Evolutionary conservation across 2,113 vertebrate species (phyloP).

Genomic region (Telmatochromis brichardi): DNA sequence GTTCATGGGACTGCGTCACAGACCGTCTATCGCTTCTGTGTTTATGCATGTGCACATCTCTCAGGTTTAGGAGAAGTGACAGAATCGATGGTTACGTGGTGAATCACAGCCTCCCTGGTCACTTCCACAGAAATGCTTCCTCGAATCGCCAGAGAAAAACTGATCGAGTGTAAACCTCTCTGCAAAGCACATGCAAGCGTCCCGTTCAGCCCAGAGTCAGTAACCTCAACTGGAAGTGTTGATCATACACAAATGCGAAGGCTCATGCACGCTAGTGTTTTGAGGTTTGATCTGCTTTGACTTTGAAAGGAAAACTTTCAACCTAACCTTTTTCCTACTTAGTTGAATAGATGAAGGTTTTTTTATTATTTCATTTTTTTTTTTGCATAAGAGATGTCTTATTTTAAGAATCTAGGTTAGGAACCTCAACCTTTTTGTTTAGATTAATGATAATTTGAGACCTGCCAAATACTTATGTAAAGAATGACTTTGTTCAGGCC

Average conservation of each 20-base stretch:
- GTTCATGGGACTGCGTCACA: background rate
- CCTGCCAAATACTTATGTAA: background rate
- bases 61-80: background rate
- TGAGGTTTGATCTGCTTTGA: background rate
- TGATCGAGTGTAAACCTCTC: background rate
- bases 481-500: background rate
- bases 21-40: background rate
- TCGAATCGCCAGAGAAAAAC: background rate
- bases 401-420: background rate
- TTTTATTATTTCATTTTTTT: background rate
- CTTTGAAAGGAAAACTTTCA: background rate
- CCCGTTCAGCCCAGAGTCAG: background rate
- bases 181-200: background rate
- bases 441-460: background rate
- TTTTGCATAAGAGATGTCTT: background rate
- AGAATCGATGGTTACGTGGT: background rate
- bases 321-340: background rate
- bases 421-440: background rate
- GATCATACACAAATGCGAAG: background rate
- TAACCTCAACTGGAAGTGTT: background rate
- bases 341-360: background rate
- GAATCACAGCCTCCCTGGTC: background rate
- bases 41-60: background rate
- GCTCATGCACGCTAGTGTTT: background rate
- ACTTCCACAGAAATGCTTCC: background rate